phyloP scores from a whole-genome alignment of 2,888 invertebrate species.

The Scotopteryx bipunctaria region DNA sequence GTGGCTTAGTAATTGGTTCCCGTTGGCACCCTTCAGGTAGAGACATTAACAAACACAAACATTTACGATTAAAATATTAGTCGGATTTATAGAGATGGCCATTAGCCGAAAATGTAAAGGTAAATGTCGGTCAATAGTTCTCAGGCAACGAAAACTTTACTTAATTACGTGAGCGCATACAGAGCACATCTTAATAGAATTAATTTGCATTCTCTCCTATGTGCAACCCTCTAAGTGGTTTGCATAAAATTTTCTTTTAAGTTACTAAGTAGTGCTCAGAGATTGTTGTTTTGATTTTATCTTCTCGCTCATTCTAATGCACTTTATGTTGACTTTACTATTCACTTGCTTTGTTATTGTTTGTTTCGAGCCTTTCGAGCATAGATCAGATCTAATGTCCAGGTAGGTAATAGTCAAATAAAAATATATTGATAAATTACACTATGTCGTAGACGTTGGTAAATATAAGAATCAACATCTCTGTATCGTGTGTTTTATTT shows the following conservation, averaged over 20 bases:
- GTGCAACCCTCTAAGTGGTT: slow-evolving; percentile 64
- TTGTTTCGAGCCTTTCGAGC: no score
- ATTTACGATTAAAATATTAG: not conserved
- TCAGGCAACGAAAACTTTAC: slow-evolving; percentile 30
- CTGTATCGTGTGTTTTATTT: no score
- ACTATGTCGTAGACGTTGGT: no score
- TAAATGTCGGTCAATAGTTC: not conserved
- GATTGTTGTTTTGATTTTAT: slow-evolving; percentile 7
- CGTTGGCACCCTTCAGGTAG: no score
- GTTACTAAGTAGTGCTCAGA: slow-evolving; percentile 3
- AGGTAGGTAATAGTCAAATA: no score
- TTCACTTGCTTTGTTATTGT: no score
- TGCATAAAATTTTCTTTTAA: slow-evolving; percentile 49
- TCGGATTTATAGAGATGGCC: no score
- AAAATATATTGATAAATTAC: no score
- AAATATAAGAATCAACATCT: no score
- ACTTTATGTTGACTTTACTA: not conserved
- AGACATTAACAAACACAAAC: no score
- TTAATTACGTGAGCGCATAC: slow-evolving; percentile 63
- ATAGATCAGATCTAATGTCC: no score
- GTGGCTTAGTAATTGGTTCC: no score
- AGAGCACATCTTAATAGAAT: slow-evolving; percentile 69
- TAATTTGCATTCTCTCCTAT: slow-evolving; percentile 70
- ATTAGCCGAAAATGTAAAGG: not conserved
- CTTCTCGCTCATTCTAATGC: not conserved